A percentile compares a stretch with the other conserved stretches of the same genome.
Evolutionary conservation across 2,113 vertebrate genomes (phyloP).

Genomic region (Porphyrio hochstetteri): DNA sequence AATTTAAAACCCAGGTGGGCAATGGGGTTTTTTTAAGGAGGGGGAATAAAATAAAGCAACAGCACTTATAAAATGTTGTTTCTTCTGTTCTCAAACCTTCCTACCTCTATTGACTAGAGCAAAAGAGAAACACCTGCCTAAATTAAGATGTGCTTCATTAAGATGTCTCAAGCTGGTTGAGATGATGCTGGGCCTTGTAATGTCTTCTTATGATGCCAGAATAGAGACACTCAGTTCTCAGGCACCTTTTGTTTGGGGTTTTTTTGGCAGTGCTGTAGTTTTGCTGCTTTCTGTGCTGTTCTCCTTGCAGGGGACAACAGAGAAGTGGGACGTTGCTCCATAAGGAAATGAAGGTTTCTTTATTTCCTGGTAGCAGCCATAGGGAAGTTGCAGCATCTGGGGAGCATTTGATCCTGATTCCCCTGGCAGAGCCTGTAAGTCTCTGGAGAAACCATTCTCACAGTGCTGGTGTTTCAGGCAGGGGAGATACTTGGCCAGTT

Average conservation of each 20-base stretch:
- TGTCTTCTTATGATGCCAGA: background rate
- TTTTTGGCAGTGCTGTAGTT: background rate
- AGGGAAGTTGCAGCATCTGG: background rate
- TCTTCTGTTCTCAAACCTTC: background rate
- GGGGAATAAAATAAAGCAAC: background rate
- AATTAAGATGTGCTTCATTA: background rate
- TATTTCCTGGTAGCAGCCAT: background rate
- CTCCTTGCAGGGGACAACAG: background rate
- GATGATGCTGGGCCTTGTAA: background rate
- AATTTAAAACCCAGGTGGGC: conserved; percentile 19
- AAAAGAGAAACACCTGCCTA: conserved; percentile 32
- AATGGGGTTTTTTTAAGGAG: background rate
- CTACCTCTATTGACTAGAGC: background rate
- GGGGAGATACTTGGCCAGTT: background rate
- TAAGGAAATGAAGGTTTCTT: background rate
- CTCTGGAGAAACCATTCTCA: background rate
- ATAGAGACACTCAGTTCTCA: background rate
- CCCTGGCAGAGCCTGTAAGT: background rate
- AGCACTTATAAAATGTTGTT: background rate
- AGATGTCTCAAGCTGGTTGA: background rate
- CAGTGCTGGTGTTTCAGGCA: background rate
- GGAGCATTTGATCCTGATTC: background rate
- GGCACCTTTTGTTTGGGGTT: background rate
- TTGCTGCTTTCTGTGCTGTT: background rate
- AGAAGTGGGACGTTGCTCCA: background rate